These are phyloP conservation scores for Lasiurus cinereus DNA, from an alignment of 2,113 vertebrate genomes.

Conservation along the genomic window DNA sequence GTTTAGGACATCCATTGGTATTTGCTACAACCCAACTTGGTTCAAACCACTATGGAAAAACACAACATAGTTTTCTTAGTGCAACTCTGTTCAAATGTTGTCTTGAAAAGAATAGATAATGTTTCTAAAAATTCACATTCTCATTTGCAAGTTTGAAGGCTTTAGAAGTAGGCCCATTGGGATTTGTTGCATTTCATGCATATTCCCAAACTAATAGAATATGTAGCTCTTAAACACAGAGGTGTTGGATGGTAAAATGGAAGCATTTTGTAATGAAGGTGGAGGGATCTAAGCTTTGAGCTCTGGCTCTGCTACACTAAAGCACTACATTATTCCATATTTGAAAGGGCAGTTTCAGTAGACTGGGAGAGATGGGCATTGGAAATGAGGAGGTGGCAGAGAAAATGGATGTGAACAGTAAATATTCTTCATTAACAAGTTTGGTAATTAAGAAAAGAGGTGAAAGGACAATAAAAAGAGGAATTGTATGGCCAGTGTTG, in stretches of 20 bases:
- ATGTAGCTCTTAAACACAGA: not conserved
- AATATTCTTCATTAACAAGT: not conserved
- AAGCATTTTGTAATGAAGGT: not conserved
- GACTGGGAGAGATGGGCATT: not conserved
- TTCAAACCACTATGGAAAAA: not conserved
- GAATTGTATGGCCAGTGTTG: not conserved
- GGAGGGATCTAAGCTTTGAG: not conserved
- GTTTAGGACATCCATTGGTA: not conserved
- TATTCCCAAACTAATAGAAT: not conserved
- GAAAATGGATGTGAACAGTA: not conserved
- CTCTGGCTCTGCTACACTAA: not conserved
- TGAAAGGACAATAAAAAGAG: not conserved
- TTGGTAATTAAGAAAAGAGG: constrained; percentile 28
- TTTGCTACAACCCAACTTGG: not conserved
- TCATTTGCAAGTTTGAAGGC: not conserved
- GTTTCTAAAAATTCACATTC: constrained; percentile 13
- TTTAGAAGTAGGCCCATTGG: not conserved
- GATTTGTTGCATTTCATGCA: not conserved
- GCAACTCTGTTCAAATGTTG: not conserved
- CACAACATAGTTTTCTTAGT: not conserved
- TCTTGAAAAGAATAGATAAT: not conserved
- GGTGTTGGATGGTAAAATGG: not conserved
- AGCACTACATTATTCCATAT: not conserved
- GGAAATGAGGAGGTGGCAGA: not conserved
- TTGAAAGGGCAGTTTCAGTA: not conserved